A percentile compares a stretch with the other conserved stretches of the same genome.
These are phyloP conservation scores for Dynastes hyllus DNA, from an alignment of 2,888 invertebrate species.

Conservation along the genomic window DNA sequence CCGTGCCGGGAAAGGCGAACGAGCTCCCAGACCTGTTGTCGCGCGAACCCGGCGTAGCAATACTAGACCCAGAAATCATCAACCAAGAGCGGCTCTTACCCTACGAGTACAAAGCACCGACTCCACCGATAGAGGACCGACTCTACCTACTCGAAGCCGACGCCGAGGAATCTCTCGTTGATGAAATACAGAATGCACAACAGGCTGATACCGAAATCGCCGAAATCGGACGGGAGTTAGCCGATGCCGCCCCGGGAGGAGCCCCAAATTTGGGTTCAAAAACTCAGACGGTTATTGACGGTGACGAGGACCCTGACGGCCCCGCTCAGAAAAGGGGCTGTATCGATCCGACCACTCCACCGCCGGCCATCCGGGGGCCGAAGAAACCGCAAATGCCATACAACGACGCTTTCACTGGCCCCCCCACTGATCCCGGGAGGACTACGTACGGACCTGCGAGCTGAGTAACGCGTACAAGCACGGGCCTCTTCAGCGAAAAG, in stretches of 20 bases:
- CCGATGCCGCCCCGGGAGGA: too few relatives aligned
- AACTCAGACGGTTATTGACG: neutral
- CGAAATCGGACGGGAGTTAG: neutral
- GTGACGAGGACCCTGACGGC: too few relatives aligned
- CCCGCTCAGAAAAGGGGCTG: too few relatives aligned
- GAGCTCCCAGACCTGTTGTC: too few relatives aligned
- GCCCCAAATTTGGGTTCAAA: neutral
- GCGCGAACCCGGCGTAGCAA: too few relatives aligned
- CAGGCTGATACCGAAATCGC: neutral
- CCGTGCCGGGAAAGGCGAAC: constrained; percentile 53
- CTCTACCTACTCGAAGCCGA: neutral
- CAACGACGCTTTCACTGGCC: neutral
- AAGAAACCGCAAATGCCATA: neutral
- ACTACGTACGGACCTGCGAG: neutral
- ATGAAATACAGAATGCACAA: too few relatives aligned
- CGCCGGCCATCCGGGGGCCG: neutral
- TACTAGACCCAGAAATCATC: constrained; percentile 42
- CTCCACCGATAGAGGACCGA: neutral
- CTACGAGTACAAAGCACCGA: neutral
- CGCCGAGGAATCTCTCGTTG: too few relatives aligned
- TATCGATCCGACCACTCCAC: neutral
- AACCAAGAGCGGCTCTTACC: constrained; percentile 52
- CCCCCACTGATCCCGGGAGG: neutral
- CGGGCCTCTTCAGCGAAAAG: neutral
- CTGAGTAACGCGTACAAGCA: neutral